Evolutionary conservation across 2,113 vertebrate species (phyloP).

Genomic region (Silurus asotus): DNA sequence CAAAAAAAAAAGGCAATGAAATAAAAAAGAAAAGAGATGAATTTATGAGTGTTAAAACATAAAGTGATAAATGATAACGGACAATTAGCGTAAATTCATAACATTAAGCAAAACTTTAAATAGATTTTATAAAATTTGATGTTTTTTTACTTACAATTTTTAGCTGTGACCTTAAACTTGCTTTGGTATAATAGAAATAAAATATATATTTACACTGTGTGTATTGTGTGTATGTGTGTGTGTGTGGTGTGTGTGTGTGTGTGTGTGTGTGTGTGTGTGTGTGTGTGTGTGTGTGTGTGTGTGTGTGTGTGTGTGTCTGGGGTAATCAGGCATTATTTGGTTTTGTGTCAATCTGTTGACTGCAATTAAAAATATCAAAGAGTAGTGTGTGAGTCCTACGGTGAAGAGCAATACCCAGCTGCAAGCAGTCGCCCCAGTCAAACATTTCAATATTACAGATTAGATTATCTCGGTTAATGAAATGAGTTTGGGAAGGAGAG

Average conservation of each 20-base stretch:
- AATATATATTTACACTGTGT: not conserved
- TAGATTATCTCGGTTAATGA: constrained; percentile 52
- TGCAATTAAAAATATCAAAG: constrained; percentile 53
- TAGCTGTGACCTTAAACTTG: not conserved
- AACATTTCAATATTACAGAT: constrained; percentile 46
- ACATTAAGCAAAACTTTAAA: not conserved
- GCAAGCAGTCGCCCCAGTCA: constrained; percentile 34
- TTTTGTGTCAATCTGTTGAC: constrained; percentile 36
- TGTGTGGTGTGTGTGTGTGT: not conserved
- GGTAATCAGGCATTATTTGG: constrained; percentile 34
- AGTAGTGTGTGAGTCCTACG: constrained; percentile 27
- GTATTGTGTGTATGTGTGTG: not conserved
- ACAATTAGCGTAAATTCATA: not conserved
- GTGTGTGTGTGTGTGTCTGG: constrained; percentile 6
- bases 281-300: not conserved
- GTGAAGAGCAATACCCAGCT: constrained; percentile 32
- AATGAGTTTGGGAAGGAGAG: constrained; percentile 41
- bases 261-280: too few species aligned
- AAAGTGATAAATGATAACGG: not conserved
- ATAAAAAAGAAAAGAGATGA: not conserved
- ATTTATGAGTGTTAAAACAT: not conserved
- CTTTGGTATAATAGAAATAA: not conserved
- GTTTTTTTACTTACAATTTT: not conserved
- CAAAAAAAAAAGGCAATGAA: not conserved
- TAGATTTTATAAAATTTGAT: not conserved